Conservation (phyloP, 1,140 invertebrate genomes). For the Procambarus virginalis region DNA sequence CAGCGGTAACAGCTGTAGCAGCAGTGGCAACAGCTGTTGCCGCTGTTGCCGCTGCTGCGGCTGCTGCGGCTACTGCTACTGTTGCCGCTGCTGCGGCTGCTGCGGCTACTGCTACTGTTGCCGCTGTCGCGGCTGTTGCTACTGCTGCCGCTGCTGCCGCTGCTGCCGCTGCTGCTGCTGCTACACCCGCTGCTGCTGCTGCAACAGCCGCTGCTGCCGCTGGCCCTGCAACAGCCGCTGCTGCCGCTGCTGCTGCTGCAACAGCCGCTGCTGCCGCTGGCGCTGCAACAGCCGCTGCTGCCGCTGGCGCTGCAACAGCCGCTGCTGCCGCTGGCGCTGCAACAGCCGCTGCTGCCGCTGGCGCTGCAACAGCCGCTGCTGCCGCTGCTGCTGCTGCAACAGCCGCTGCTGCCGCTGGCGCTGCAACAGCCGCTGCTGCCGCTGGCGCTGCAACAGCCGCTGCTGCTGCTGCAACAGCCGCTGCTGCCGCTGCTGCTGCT, state of each 20-base stretch:
- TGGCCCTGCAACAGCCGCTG: too few species aligned
- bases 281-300: not conserved
- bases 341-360: not conserved
- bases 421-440: not conserved
- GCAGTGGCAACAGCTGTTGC: not conserved
- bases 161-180: not conserved
- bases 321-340: slow-evolving; percentile 17
- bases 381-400: too few species aligned
- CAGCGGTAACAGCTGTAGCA: too few species aligned
- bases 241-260: not conserved
- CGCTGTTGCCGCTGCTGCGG: too few species aligned
- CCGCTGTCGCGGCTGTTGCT: not conserved
- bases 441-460: not conserved
- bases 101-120: too few species aligned
- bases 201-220: not conserved
- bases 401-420: too few species aligned
- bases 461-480: not conserved
- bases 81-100: too few species aligned
- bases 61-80: too few species aligned
- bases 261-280: slow-evolving; percentile 5
- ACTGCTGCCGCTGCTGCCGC: slow-evolving; percentile 9
- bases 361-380: too few species aligned
- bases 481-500: not conserved
- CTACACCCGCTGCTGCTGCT: slow-evolving; percentile 5
- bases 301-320: too few species aligned